Evolutionary conservation across 2,888 invertebrate genomes (phyloP).

Genomic region (Spilosoma lubricipeda): DNA sequence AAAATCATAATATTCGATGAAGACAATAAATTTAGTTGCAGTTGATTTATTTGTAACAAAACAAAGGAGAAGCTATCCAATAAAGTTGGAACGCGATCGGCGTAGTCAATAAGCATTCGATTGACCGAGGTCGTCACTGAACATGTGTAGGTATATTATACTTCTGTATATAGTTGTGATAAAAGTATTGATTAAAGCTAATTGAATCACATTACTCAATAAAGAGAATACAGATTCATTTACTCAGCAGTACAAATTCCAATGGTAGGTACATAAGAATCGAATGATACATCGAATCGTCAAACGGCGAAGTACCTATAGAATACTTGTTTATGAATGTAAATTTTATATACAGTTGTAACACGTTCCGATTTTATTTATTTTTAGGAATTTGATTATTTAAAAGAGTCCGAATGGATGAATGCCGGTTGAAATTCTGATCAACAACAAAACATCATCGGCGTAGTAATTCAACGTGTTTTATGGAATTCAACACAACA

Average conservation of each 20-base stretch:
- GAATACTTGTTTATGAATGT: background rate
- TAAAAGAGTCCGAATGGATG: background rate
- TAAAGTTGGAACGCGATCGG: conserved; percentile 22
- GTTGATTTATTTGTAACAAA: conserved; percentile 7
- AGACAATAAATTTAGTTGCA: conserved; percentile 10
- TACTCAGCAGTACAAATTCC: background rate
- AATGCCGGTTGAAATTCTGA: background rate
- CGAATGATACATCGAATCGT: background rate
- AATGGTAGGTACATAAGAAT: too few relatives aligned
- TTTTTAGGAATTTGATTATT: background rate
- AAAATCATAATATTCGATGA: background rate
- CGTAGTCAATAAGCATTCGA: conserved; percentile 24
- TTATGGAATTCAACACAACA: background rate
- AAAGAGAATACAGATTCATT: conserved; percentile 12
- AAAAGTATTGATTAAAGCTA: conserved; percentile 26
- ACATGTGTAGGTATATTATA: conserved; percentile 7
- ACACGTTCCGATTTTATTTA: background rate
- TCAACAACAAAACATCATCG: background rate
- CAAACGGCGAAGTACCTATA: too few relatives aligned
- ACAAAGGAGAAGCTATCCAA: conserved; percentile 25
- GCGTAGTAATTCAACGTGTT: background rate
- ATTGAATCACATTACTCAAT: conserved; percentile 28
- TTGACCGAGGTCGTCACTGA: conserved; percentile 36
- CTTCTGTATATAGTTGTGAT: conserved; percentile 11
- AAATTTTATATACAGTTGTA: background rate